These are phyloP conservation scores for Teleiodes luculella DNA, from an alignment of 2,888 invertebrate genomes.

Conservation along the genomic window DNA sequence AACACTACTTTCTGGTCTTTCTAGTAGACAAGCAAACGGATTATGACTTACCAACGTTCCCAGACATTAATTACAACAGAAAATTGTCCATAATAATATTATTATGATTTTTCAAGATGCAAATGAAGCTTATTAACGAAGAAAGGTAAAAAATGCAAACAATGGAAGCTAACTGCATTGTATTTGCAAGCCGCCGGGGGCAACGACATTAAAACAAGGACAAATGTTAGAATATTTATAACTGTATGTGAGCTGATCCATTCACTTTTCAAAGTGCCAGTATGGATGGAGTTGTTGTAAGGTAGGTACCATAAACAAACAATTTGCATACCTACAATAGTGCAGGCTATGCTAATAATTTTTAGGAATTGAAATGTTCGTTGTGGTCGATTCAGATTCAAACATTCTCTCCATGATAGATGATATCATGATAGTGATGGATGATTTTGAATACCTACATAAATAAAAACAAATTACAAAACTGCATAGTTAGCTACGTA, in stretches of 20 bases:
- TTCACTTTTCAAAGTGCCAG: conserved; percentile 13
- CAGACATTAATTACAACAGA: not conserved
- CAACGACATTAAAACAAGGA: conserved; percentile 40
- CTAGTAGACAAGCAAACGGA: too few relatives aligned
- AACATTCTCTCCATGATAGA: too few relatives aligned
- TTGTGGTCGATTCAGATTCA: too few relatives aligned
- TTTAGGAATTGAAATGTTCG: too few relatives aligned
- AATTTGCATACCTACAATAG: conserved; percentile 1
- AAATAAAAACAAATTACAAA: too few relatives aligned
- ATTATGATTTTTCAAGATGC: conserved; percentile 26
- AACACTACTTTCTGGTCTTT: not conserved
- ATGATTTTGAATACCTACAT: too few relatives aligned
- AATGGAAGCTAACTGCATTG: conserved; percentile 37
- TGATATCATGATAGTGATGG: too few relatives aligned
- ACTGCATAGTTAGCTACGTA: too few relatives aligned
- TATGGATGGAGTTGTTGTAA: not conserved
- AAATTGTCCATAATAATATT: conserved; percentile 7
- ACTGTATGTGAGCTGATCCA: conserved; percentile 10
- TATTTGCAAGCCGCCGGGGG: conserved; percentile 30
- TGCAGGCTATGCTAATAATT: too few relatives aligned
- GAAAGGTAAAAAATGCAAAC: conserved; percentile 30
- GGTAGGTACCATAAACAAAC: conserved; percentile 8
- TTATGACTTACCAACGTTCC: not conserved
- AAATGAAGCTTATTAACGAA: conserved; percentile 25
- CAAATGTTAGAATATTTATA: conserved; percentile 24